Base-by-base conservation (phyloP, 2,797 vertebrate species). In the Trematomus bernacchii region DNA sequence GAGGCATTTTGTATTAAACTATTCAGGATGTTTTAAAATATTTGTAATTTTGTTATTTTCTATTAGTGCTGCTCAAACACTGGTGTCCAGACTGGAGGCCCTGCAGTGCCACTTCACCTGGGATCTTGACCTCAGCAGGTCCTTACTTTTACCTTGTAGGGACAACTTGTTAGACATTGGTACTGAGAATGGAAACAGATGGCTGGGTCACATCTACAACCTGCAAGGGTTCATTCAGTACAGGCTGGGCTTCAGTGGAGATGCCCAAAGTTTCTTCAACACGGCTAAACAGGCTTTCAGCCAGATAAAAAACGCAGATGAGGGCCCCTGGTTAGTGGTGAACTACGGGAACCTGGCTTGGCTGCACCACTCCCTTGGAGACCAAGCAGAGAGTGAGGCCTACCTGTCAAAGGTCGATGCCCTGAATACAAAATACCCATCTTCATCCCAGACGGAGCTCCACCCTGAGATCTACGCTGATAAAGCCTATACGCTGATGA, bases 71-170 rank as follows among this genome's bases (percentile, higher is more conserved):
- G 16, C 58, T 50, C 13, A 15, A 10, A 13, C 9, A 0, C 21
- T 84, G 57, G 60, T 57, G 73, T 18, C 66, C 55, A 59, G 18
- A 57, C 82, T 91, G 59, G 48, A 78, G 27, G 42, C 77, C 40
- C 80, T 93, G 44, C 60, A 92, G 77, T 87, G 90, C 27, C 93
- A 94, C 81, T 92, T 92, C 73, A 92, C 87, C n/a, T 92, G 93
- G 93, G 68, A 70, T 10, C 62, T 91, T 53, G 16, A 70, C 1
- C 0, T 1, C 33, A 69, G 23, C 33, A 55, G 33, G 18, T 37
- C n/a, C 7, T 33, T 19, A 18, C 72, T 91, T 3, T 6, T 78
- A 1, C 0, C 0, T 3, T 8, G 86, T 42, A 65, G 52, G 40
- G 79, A 90, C 30, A 13, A 70, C 1, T 69, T 93, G 68, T 69